These are phyloP conservation scores for Artibeus jamaicensis DNA, from an alignment of 2,797 vertebrate genomes.

Conservation along the genomic window DNA sequence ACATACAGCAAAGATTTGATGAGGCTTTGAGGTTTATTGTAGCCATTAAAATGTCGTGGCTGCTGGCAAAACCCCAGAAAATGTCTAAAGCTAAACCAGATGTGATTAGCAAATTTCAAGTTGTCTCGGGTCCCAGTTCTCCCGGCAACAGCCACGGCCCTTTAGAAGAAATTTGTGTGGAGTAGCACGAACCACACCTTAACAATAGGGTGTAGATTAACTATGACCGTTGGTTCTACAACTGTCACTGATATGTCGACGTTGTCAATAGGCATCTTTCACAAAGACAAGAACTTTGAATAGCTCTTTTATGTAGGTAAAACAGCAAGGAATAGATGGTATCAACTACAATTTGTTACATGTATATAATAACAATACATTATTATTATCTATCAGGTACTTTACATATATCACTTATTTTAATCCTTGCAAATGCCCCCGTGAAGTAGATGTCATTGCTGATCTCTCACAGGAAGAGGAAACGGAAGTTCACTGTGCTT, in stretches of 20 bases:
- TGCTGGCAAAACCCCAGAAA: slow-evolving; percentile 87
- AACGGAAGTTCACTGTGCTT: background rate
- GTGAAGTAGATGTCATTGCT: background rate
- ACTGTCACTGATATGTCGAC: background rate
- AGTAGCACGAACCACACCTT: slow-evolving; percentile 71
- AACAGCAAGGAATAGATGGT: background rate
- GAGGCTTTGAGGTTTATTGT: slow-evolving; percentile 88
- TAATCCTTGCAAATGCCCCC: background rate
- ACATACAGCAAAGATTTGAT: slow-evolving; percentile 87
- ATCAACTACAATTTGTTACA: background rate
- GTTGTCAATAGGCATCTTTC: slow-evolving; percentile 17
- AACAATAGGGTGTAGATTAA: slow-evolving; percentile 15
- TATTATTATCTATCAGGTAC: background rate
- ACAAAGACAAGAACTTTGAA: background rate
- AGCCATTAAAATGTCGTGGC: slow-evolving; percentile 86
- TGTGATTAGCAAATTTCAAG: slow-evolving; percentile 84
- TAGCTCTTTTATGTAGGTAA: background rate
- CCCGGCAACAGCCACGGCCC: slow-evolving; percentile 72
- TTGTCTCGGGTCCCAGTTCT: slow-evolving; percentile 74
- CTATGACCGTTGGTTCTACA: background rate
- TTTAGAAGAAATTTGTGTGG: slow-evolving; percentile 78
- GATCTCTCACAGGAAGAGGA: background rate
- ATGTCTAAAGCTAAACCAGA: slow-evolving; percentile 88
- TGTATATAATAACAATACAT: background rate
- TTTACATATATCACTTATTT: background rate